These are phyloP conservation scores for Nineta flava DNA, from an alignment of 2,888 invertebrate genomes.

Conservation along the genomic window DNA sequence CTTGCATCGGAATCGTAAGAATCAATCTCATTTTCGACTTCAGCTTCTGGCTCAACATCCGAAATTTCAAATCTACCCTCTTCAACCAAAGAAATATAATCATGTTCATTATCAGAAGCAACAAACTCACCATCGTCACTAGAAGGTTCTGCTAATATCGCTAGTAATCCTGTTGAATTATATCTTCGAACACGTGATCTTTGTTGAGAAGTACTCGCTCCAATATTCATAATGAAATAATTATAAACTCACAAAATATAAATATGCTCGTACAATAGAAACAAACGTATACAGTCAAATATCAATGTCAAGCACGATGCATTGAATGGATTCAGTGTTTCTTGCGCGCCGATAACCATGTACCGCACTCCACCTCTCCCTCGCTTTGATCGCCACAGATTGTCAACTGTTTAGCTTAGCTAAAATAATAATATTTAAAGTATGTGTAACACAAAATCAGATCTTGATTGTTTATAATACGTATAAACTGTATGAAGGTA, in stretches of 20 bases:
- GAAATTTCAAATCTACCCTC: neutral
- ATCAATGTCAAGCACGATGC: no score
- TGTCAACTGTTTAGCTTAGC: no score
- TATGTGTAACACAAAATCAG: no score
- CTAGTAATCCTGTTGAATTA: neutral
- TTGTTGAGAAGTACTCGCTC: neutral
- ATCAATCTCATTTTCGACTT: neutral
- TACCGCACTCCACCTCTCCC: no score
- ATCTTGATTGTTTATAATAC: no score
- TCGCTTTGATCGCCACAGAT: no score
- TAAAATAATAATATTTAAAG: no score
- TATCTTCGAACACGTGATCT: neutral
- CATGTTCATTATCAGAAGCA: neutral
- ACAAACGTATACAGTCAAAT: no score
- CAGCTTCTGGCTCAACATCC: neutral
- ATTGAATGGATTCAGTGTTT: no score
- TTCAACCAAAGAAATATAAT: neutral
- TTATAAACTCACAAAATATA: no score
- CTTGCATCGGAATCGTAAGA: neutral
- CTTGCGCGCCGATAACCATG: no score
- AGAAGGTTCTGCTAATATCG: neutral
- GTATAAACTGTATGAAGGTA: neutral
- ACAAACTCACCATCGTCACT: neutral
- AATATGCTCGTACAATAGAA: no score
- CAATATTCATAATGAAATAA: neutral